Percentiles rank a stretch among this genome's conserved stretches.
Evolutionary conservation across 1,140 invertebrate genomes (phyloP).

Genomic region (Oedothorax gibbosus): DNA sequence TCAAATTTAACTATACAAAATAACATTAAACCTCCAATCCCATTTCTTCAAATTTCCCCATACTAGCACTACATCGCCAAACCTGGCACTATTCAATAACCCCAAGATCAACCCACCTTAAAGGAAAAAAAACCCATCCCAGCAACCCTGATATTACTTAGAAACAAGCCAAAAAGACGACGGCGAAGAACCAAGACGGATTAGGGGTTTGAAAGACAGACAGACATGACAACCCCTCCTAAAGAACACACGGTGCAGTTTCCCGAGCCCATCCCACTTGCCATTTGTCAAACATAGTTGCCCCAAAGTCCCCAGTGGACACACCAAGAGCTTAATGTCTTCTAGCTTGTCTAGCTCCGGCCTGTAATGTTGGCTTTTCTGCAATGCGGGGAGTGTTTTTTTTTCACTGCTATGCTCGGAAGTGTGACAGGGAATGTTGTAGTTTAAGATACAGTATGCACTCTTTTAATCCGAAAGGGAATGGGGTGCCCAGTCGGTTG

Average conservation of each 20-base stretch:
- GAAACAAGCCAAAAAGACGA: background rate
- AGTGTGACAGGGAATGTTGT: no score
- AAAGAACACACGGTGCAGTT: conserved; percentile 6
- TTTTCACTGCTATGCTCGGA: background rate
- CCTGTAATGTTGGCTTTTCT: background rate
- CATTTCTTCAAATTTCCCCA: no score
- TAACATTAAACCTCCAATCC: no score
- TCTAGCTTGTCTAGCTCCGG: conserved; percentile 1
- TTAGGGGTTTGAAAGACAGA: conserved; percentile 28
- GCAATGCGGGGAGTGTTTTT: background rate
- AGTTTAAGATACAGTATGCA: no score
- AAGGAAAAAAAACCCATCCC: no score
- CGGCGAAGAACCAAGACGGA: conserved; percentile 18
- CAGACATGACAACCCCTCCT: conserved; percentile 20
- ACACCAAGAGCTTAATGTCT: conserved; percentile 21
- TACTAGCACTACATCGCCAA: no score
- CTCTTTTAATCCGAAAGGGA: no score
- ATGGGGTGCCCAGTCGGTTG: no score
- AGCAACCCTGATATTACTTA: no score
- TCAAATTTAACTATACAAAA: no score
- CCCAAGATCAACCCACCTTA: no score
- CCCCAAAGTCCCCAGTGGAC: conserved; percentile 22
- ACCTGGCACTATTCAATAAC: no score
- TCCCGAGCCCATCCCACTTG: conserved; percentile 4
- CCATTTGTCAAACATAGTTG: conserved; percentile 43